phyloP scores from a whole-genome alignment of 2,113 vertebrate genomes.

The Coptodon bakossiorum region DNA sequence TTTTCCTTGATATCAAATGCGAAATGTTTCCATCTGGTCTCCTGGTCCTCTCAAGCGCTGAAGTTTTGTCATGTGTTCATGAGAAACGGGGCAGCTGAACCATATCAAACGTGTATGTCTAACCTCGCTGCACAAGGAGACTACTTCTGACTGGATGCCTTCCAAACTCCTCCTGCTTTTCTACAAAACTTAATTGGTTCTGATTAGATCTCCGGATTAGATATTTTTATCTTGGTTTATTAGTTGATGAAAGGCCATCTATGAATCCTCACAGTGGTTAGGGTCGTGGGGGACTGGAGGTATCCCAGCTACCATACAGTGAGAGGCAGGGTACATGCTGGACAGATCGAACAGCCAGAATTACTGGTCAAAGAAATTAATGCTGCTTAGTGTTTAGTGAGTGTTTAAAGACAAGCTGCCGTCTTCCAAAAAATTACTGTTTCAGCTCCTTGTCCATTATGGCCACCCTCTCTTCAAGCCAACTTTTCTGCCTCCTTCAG shows the following conservation, averaged over 20 bases:
- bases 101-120: background rate
- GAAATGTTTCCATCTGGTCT: background rate
- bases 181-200: background rate
- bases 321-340: background rate
- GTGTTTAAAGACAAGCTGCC: background rate
- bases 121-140: background rate
- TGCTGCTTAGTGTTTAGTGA: background rate
- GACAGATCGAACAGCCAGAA: background rate
- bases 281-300: background rate
- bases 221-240: background rate
- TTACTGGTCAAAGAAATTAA: background rate
- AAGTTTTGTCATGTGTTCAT: background rate
- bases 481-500: background rate
- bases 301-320: background rate
- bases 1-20: background rate
- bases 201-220: background rate
- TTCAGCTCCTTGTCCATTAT: background rate
- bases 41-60: background rate
- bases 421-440: background rate
- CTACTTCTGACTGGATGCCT: background rate
- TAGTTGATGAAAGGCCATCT: background rate
- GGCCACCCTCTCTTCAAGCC: background rate
- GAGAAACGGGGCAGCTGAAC: background rate
- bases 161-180: background rate
- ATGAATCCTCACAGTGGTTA: background rate